Evolutionary conservation across 2,888 invertebrate species (phyloP), one percentile per base, ranked within the genome.

Genomic region (Galerucella calmariensis): DNA sequence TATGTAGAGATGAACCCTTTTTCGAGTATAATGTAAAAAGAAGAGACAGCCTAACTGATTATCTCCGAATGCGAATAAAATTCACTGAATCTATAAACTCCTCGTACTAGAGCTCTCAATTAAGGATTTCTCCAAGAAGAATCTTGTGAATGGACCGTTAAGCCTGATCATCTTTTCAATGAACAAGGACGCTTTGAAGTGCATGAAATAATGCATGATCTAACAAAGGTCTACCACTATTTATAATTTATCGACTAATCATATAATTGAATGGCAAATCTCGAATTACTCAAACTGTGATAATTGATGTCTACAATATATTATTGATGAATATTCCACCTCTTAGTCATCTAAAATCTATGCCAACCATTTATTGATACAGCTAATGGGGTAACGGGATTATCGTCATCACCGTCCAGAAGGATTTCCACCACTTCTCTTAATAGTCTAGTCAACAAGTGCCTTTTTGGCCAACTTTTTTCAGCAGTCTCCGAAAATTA

Each of bases 371-470:
- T 44, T 65, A 65, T 65, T 65, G 63, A 65, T 46, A 44, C 12
- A 46, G 46, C 11, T 65, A 65, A 65, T 65, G 63, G 27, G 24
- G 20, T 65, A 65, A 65, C 46, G 63, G 27, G 46, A 65, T 65
- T 65, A 65, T 46, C 46, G 11, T 41, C 63, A 44, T 46, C 63
- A 65, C 46, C 20, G 16, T 5, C 46, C 16, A 65, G 16, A 61
- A 65, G 63, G 63, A 44, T 65, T 65, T 46, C 16, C 63, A 46
- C 9, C 20, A 46, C 63, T 65, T 65, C 63, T 65, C 63, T 65
- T 12, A n/a, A n/a, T n/a, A n/a, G n/a, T n/a, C n/a, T n/a, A n/a
- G n/a, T n/a, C n/a, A n/a, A n/a, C n/a, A n/a, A n/a, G n/a, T n/a
- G n/a, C n/a, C n/a, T n/a, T n/a, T n/a, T n/a, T n/a, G n/a, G n/a